phyloP scores from a whole-genome alignment of 2,113 vertebrate genomes.

The Eclectus roratus region DNA sequence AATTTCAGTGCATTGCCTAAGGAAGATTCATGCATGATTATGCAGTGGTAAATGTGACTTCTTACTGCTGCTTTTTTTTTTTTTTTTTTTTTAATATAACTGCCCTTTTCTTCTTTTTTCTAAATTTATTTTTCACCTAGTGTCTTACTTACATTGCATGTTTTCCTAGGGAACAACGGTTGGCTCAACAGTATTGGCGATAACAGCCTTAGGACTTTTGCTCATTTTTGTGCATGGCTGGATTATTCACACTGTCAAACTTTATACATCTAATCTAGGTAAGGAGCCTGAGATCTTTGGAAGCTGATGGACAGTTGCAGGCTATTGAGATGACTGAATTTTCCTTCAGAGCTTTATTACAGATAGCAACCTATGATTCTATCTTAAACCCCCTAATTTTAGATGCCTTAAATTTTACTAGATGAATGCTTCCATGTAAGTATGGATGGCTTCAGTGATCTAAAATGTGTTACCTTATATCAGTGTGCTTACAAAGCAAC shows the following conservation, averaged over 20 bases:
- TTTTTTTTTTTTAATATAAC: too few species aligned
- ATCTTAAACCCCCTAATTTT: not conserved
- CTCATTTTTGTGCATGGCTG: not conserved
- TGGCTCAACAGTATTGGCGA: not conserved
- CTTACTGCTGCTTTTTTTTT: not conserved
- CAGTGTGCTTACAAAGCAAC: not conserved
- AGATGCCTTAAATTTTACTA: not conserved
- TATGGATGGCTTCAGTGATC: not conserved
- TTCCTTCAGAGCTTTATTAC: not conserved
- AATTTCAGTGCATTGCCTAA: not conserved
- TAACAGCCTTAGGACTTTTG: not conserved
- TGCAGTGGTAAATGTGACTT: not conserved
- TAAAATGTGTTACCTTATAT: not conserved
- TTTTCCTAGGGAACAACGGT: not conserved
- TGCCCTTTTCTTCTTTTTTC: rapidly evolving
- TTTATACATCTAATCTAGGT: too few species aligned
- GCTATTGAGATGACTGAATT: not conserved
- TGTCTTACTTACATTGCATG: not conserved
- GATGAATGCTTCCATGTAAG: not conserved
- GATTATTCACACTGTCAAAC: not conserved
- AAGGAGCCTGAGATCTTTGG: not conserved
- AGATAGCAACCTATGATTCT: not conserved
- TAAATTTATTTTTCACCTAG: too few species aligned
- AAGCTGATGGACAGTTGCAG: not conserved
- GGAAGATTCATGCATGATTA: not conserved